phyloP scores from a whole-genome alignment of 1,140 invertebrate species.

The Pogonus chalceus region DNA sequence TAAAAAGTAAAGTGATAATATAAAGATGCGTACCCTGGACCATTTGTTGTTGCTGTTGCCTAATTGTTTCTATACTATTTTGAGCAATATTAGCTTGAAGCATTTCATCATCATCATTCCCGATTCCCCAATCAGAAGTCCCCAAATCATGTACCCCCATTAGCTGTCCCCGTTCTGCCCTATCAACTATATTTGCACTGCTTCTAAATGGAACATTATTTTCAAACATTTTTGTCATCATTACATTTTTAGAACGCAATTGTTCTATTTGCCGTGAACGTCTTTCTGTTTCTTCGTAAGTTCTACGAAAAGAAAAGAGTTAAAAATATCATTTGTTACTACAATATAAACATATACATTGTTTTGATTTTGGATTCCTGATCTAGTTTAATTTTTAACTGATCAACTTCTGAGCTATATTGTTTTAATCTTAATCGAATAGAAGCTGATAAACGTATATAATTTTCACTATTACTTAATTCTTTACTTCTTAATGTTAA shows the following conservation, averaged over 20 bases:
- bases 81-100: too few species aligned
- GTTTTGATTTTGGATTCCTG: not conserved
- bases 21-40: too few species aligned
- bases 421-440: conserved; percentile 53
- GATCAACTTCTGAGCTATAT: conserved; percentile 45
- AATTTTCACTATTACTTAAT: conserved; percentile 40
- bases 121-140: conserved; percentile 38
- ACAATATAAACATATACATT: conserved; percentile 10
- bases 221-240: conserved; percentile 45
- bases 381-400: conserved; percentile 47
- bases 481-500: conserved; percentile 44
- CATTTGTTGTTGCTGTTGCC: too few species aligned
- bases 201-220: conserved; percentile 25
- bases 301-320: too few species aligned
- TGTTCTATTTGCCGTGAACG: conserved; percentile 47
- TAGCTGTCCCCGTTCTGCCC: conserved; percentile 23
- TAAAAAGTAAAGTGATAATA: too few species aligned
- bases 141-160: conserved; percentile 37
- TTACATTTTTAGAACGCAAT: conserved; percentile 44
- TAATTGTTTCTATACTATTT: too few species aligned
- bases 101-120: conserved; percentile 33
- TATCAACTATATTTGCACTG: conserved; percentile 20
- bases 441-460: conserved; percentile 44
- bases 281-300: conserved; percentile 49
- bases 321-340: too few species aligned